These are phyloP conservation scores for Poecilus cupreus DNA, from an alignment of 2,888 invertebrate species.

Conservation along the genomic window DNA sequence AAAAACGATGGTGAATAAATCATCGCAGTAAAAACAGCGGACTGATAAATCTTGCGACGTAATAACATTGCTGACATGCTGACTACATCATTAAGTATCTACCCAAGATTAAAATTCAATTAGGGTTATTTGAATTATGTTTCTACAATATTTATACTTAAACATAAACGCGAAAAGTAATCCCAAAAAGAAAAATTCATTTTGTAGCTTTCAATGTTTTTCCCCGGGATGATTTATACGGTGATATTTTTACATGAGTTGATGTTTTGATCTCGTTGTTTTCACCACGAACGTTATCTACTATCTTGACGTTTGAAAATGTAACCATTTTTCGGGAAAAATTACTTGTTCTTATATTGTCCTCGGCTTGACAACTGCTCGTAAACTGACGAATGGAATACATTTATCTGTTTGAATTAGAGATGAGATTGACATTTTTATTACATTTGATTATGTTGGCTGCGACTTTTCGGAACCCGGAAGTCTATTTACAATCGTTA, in stretches of 20 bases:
- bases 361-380: background rate
- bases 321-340: conserved; percentile 1
- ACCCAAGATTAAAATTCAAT: conserved; percentile 7
- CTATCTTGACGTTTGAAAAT: background rate
- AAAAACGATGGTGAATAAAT: conserved; percentile 6
- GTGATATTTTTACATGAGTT: background rate
- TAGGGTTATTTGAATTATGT: background rate
- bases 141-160: background rate
- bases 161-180: too few relatives aligned
- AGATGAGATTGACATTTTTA: background rate
- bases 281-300: background rate
- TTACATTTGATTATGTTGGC: background rate
- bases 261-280: conserved; percentile 13
- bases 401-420: background rate
- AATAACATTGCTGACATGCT: background rate
- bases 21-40: background rate
- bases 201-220: background rate
- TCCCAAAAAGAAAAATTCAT: too few relatives aligned
- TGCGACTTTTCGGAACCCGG: background rate
- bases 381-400: background rate
- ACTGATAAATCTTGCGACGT: background rate
- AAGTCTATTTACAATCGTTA: too few relatives aligned
- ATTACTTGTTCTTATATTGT: background rate
- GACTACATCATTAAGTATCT: background rate
- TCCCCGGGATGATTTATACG: background rate